Evolutionary conservation across 2,888 invertebrate genomes (phyloP).

Genomic region (Zaprionus bogoriensis): DNA sequence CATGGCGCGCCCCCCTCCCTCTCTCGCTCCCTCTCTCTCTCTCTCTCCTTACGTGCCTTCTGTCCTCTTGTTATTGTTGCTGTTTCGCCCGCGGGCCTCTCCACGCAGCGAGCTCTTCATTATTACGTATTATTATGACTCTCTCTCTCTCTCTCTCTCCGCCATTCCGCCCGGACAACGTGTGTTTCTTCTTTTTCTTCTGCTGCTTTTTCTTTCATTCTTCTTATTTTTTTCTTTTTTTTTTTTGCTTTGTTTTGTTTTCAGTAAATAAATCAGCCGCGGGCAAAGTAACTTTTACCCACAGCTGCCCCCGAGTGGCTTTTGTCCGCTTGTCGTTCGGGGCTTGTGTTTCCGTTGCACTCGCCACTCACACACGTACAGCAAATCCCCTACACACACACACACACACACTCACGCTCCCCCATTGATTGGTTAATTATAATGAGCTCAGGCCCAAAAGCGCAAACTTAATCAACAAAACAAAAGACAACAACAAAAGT

Average conservation of each 20-base stretch:
- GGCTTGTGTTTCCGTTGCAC: neutral
- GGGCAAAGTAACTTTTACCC: slow-evolving; percentile 65
- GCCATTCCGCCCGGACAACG: neutral
- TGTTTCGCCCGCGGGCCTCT: slow-evolving; percentile 25
- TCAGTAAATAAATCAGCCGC: slow-evolving; percentile 72
- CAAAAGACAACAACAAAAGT: neutral
- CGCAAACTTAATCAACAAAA: slow-evolving; percentile 30
- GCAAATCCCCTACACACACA: no score
- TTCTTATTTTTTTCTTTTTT: slow-evolving; percentile 12
- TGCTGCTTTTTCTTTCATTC: neutral
- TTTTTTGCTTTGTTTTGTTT: slow-evolving; percentile 46
- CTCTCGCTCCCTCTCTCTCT: neutral
- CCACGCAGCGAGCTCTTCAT: slow-evolving; percentile 36
- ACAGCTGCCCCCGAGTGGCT: slow-evolving; percentile 31
- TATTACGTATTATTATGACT: slow-evolving; percentile 53
- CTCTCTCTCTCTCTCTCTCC: neutral
- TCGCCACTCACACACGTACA: neutral
- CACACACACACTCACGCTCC: neutral
- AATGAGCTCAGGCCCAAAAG: slow-evolving; percentile 55
- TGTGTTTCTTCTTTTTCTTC: neutral
- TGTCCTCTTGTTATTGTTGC: neutral
- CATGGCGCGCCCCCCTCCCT: neutral
- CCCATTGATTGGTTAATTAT: slow-evolving; percentile 67
- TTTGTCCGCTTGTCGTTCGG: neutral
- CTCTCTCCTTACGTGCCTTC: neutral